Evolutionary conservation across 53 echinoderm and acorn worm genomes (phyloP).

Genomic region (Hippasteria phrygiana): DNA sequence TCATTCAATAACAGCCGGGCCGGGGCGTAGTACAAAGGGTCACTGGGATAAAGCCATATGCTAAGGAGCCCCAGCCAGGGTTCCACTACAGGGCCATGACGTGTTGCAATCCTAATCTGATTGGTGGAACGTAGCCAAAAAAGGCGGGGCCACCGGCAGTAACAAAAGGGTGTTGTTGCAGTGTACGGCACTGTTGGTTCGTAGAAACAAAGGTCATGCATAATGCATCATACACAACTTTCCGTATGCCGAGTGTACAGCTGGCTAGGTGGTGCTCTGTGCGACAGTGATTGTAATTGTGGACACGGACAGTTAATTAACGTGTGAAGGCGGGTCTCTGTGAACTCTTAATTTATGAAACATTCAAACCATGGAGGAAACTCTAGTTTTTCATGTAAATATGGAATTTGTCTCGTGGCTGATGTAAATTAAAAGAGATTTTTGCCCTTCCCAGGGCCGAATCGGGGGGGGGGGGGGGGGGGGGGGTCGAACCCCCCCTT

Average conservation of each 20-base stretch:
- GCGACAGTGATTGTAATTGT: too few relatives aligned
- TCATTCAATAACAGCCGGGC: slow-evolving; percentile 36
- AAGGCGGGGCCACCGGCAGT: neutral
- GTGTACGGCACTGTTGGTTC: neutral
- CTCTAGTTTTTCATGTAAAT: too few relatives aligned
- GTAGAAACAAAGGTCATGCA: slow-evolving; percentile 66
- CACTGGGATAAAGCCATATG: slow-evolving; percentile 24
- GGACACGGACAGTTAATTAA: too few relatives aligned
- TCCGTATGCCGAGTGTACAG: too few relatives aligned
- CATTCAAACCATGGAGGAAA: too few relatives aligned
- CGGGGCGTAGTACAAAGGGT: slow-evolving; percentile 64
- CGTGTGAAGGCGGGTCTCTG: too few relatives aligned
- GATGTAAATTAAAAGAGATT: too few relatives aligned
- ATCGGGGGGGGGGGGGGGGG: too few relatives aligned
- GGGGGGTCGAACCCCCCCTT: too few relatives aligned
- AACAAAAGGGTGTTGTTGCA: slow-evolving; percentile 38
- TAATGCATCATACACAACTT: slow-evolving; percentile 58
- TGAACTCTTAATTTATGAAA: too few relatives aligned
- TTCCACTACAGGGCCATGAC: neutral
- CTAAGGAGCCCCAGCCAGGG: slow-evolving; percentile 9
- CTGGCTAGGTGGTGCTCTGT: neutral
- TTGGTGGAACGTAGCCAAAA: slow-evolving; percentile 17
- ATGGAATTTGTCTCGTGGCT: too few relatives aligned
- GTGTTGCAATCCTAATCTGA: neutral
- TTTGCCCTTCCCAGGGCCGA: too few relatives aligned